phyloP scores from a whole-genome alignment of 2,113 vertebrate genomes.

The Nansenia antarctica region DNA sequence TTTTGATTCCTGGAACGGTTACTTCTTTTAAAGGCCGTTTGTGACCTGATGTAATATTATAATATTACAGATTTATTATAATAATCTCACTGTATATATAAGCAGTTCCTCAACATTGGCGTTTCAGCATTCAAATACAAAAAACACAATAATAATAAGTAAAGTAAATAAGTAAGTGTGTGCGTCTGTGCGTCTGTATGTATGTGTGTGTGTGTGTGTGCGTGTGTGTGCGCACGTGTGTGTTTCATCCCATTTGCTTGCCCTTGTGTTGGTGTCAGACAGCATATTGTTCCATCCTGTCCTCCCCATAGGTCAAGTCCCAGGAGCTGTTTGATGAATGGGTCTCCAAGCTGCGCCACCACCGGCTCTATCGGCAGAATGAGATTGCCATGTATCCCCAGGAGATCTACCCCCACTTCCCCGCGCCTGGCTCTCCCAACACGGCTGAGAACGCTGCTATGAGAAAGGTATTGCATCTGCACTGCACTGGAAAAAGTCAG shows the following conservation, averaged over 20 bases:
- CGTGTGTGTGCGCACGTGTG: neutral
- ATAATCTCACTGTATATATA: too few relatives aligned
- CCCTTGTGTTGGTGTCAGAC: conserved; percentile 40
- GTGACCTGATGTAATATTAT: conserved; percentile 10
- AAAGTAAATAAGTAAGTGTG: too few relatives aligned
- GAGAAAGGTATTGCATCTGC: conserved; percentile 81
- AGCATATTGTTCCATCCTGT: conserved; percentile 1
- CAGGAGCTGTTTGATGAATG: conserved; percentile 95
- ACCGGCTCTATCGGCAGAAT: conserved; percentile 93
- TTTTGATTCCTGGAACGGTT: conserved; percentile 8
- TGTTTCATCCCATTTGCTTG: neutral
- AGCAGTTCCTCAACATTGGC: too few relatives aligned
- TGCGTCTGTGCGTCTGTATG: too few relatives aligned
- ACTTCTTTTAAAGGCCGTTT: neutral
- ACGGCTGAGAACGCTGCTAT: conserved; percentile 73
- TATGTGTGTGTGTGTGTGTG: conserved; percentile 27
- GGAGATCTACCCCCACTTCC: conserved; percentile 80
- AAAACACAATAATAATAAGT: too few relatives aligned
- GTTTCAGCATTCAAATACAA: too few relatives aligned
- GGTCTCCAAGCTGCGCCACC: conserved; percentile 92
- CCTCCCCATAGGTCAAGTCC: conserved; percentile 83
- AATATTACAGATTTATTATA: too few relatives aligned
- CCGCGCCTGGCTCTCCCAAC: conserved; percentile 72
- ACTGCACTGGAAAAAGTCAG: neutral
- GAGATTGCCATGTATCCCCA: conserved; percentile 92